Conservation (phyloP, 2,888 invertebrate species). For the Parochlus steinenii region DNA sequence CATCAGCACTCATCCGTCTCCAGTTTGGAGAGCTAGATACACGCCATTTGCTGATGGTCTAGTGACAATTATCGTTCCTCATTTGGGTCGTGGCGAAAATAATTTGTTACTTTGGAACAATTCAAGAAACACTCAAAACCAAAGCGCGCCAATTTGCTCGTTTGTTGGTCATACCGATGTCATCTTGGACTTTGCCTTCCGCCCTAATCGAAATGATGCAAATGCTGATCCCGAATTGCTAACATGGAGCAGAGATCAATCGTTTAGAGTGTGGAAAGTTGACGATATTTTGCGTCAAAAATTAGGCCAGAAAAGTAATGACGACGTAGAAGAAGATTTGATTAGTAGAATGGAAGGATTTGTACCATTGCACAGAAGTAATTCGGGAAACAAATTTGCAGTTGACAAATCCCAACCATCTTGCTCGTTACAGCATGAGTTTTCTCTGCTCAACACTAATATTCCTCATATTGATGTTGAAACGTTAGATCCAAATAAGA, state of each 20-base stretch:
- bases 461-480: constrained; percentile 53
- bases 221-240: constrained; percentile 47
- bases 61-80: constrained; percentile 82
- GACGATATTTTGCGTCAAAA: constrained; percentile 63
- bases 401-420: constrained; percentile 19
- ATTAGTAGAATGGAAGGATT: constrained; percentile 27
- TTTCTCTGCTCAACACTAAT: constrained; percentile 55
- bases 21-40: constrained; percentile 86
- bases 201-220: constrained; percentile 42
- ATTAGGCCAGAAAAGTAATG: constrained; percentile 56
- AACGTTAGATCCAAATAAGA: constrained; percentile 25
- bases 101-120: constrained; percentile 64
- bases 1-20: constrained; percentile 53
- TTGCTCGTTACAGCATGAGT: constrained; percentile 49
- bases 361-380: constrained; percentile 18
- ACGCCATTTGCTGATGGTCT: constrained; percentile 90
- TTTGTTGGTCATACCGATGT: constrained; percentile 91
- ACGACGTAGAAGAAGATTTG: constrained; percentile 37
- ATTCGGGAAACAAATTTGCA: neutral
- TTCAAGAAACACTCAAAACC: constrained; percentile 29
- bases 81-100: constrained; percentile 75
- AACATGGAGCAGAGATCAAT: constrained; percentile 92
- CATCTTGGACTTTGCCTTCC: constrained; percentile 89
- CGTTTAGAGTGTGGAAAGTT: constrained; percentile 77
- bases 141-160: constrained; percentile 67